phyloP scores from a whole-genome alignment of 2,888 invertebrate species.

The Griposia aprilina region DNA sequence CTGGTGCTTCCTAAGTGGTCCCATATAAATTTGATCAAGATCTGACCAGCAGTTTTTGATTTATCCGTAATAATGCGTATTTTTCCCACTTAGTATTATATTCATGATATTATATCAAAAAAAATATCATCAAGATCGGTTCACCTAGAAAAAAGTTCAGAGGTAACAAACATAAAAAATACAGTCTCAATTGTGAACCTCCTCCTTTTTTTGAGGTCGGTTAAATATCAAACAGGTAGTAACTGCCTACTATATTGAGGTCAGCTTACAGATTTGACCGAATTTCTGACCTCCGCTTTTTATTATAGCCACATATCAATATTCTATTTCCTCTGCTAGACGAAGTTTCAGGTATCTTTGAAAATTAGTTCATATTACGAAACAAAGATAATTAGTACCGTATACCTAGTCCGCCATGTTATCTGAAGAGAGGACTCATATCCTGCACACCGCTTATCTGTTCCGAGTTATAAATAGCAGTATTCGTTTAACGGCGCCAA shows the following conservation, averaged over 20 bases:
- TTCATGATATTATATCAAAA: no score
- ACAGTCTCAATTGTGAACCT: no score
- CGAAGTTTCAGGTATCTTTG: not conserved
- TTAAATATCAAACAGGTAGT: conserved; percentile 1
- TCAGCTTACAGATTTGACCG: not conserved
- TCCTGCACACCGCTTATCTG: conserved; percentile 35
- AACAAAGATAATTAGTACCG: conserved; percentile 8
- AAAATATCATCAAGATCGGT: no score
- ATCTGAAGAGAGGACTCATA: conserved; percentile 23
- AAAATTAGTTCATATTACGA: conserved; percentile 9
- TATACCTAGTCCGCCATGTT: conserved; percentile 10
- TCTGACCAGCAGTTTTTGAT: no score
- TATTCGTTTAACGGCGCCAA: conserved; percentile 35
- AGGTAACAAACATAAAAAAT: no score
- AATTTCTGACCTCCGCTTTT: not conserved
- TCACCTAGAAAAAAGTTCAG: no score
- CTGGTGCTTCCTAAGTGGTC: no score
- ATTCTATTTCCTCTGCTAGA: not conserved
- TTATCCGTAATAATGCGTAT: no score
- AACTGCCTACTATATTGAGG: not conserved
- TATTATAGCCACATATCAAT: not conserved
- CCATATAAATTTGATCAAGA: no score
- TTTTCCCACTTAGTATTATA: no score
- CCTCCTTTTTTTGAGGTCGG: no score
- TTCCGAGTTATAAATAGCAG: conserved; percentile 8